phyloP scores from a whole-genome alignment of 2,888 invertebrate genomes.

The Chesias legatella region DNA sequence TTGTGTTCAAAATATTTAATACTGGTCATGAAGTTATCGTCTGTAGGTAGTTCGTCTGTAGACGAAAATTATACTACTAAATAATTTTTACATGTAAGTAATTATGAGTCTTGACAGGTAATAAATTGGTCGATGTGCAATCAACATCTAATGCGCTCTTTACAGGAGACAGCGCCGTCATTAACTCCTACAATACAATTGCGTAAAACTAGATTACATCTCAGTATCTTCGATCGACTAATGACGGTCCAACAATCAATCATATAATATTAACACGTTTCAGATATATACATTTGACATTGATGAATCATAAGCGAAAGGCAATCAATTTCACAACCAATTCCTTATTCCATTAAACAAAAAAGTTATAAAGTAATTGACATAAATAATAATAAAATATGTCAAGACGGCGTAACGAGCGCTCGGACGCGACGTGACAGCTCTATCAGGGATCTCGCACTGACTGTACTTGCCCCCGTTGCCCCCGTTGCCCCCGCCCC shows the following conservation, averaged over 20 bases:
- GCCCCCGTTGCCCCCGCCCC: constrained; percentile 23
- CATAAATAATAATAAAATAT: constrained; percentile 81
- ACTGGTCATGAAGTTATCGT: too few species aligned
- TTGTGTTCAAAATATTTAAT: too few species aligned
- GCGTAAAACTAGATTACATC: constrained; percentile 74
- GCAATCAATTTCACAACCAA: constrained; percentile 79
- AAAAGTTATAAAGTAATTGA: constrained; percentile 80
- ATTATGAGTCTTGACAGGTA: constrained; percentile 54
- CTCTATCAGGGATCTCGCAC: constrained; percentile 74
- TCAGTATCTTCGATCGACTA: constrained; percentile 49
- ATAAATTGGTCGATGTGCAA: constrained; percentile 42
- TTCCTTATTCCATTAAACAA: constrained; percentile 80
- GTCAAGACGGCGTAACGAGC: constrained; percentile 76
- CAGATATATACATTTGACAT: constrained; percentile 73
- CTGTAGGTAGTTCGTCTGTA: not conserved
- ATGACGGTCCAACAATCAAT: constrained; percentile 73
- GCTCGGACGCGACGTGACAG: constrained; percentile 76
- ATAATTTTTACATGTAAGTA: constrained; percentile 36
- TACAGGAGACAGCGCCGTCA: constrained; percentile 35
- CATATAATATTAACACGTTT: constrained; percentile 77
- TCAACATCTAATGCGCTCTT: constrained; percentile 42
- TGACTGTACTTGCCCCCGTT: constrained; percentile 47
- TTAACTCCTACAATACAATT: constrained; percentile 53
- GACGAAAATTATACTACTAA: constrained; percentile 8
- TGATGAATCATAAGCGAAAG: constrained; percentile 79